These are phyloP conservation scores for Epizoanthus stellaris DNA, from an alignment of 92 coral and sea anemone genomes.

Conservation along the genomic window DNA sequence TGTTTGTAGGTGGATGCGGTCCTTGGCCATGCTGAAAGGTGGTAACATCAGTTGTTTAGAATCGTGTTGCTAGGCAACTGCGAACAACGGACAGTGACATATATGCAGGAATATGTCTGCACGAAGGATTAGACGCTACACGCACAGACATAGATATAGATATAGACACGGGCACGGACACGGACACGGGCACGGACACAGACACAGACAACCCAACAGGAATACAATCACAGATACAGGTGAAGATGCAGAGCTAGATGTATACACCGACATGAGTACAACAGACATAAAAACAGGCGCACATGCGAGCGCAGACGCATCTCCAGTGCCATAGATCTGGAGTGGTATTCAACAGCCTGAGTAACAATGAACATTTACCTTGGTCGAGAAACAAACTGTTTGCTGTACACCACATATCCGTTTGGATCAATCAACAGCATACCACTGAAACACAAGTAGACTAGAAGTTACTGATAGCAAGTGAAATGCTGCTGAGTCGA, in stretches of 20 bases:
- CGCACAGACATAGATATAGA: too few relatives aligned
- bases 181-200: too few relatives aligned
- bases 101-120: too few relatives aligned
- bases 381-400: slow-evolving; percentile 74
- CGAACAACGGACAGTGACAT: too few relatives aligned
- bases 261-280: too few relatives aligned
- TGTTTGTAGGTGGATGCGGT: slow-evolving; percentile 79
- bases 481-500: background rate
- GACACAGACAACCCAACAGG: too few relatives aligned
- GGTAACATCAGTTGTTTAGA: background rate
- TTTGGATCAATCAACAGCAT: slow-evolving; percentile 85
- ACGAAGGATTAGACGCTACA: too few relatives aligned
- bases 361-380: slow-evolving; percentile 31
- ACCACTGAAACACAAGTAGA: slow-evolving; percentile 57
- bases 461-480: background rate
- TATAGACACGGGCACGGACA: too few relatives aligned
- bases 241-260: too few relatives aligned
- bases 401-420: slow-evolving; percentile 83
- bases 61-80: background rate
- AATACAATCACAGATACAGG: too few relatives aligned
- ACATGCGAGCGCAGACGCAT: background rate
- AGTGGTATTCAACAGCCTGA: background rate
- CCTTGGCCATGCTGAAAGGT: slow-evolving; percentile 61
- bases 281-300: background rate
- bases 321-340: background rate